Evolutionary conservation across 2,113 vertebrate species (phyloP).

Genomic region (Hippocampus zosterae): DNA sequence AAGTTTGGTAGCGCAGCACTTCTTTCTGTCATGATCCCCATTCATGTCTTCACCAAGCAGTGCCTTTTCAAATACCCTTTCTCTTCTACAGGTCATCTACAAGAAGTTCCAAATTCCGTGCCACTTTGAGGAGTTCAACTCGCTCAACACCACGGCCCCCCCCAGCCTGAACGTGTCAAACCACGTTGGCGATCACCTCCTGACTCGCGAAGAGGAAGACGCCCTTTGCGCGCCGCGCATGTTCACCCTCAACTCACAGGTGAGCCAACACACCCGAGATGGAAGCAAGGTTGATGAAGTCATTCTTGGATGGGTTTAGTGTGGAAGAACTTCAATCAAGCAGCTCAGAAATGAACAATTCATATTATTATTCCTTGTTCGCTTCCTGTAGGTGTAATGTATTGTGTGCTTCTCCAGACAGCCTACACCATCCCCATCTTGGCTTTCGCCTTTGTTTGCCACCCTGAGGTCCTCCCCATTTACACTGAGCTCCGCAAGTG

Average conservation of each 20-base stretch:
- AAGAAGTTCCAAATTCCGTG: conserved; percentile 94
- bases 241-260: conserved; percentile 93
- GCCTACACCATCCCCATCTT: conserved; percentile 97
- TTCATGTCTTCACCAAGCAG: too few relatives aligned
- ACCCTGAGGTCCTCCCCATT: conserved; percentile 96
- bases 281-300: background rate
- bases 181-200: conserved; percentile 55
- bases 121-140: conserved; percentile 72
- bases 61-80: background rate
- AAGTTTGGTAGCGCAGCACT: too few relatives aligned
- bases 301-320: background rate
- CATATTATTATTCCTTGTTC: background rate
- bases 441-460: conserved; percentile 97
- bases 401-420: conserved; percentile 70
- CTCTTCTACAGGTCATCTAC: conserved; percentile 83
- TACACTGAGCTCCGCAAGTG: conserved; percentile 95
- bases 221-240: conserved; percentile 74
- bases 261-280: conserved; percentile 38
- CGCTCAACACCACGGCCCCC: conserved; percentile 67
- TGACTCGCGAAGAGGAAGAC: conserved; percentile 52
- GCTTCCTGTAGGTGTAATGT: background rate
- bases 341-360: background rate
- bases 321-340: background rate
- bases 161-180: conserved; percentile 37
- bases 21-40: too few relatives aligned